Conservation (phyloP, 2,797 vertebrate species). For the Enteromius fasciolatus region DNA sequence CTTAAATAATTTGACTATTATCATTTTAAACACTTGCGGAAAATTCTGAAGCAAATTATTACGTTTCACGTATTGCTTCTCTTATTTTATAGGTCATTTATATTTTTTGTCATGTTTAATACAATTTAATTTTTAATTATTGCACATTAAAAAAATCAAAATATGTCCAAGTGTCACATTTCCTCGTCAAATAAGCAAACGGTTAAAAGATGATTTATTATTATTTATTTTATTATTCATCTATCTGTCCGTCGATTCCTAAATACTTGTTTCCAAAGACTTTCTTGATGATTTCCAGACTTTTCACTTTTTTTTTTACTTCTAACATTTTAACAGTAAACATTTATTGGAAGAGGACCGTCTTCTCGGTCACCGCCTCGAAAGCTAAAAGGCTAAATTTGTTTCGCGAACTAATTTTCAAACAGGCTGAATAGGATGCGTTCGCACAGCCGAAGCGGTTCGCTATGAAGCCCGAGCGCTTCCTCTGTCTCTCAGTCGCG, state of each 20-base stretch:
- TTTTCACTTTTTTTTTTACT: conserved; percentile 1
- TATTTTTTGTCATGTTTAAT: neutral
- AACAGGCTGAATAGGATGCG: conserved; percentile 6
- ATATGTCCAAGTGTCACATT: neutral
- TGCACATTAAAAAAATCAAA: neutral
- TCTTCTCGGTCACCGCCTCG: neutral
- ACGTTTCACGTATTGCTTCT: neutral
- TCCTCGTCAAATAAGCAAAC: neutral
- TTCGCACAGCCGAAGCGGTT: conserved; percentile 42
- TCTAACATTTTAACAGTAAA: neutral
- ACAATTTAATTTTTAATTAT: neutral
- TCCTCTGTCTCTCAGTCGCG: conserved; percentile 27
- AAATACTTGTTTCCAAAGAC: conserved; percentile 10
- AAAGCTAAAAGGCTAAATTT: conserved; percentile 2
- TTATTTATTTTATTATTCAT: neutral
- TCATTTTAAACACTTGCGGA: neutral
- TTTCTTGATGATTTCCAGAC: conserved; percentile 14
- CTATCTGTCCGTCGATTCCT: neutral
- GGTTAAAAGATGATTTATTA: neutral
- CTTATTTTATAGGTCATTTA: neutral
- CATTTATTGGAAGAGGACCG: neutral
- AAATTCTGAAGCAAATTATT: neutral
- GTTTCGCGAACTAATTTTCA: conserved; percentile 15
- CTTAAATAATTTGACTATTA: neutral
- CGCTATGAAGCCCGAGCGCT: conserved; percentile 32